A percentile compares a stretch with the other conserved stretches of the same genome.
These are phyloP conservation scores for Mylabris sibirica DNA, from an alignment of 2,888 invertebrate species.

Conservation along the genomic window DNA sequence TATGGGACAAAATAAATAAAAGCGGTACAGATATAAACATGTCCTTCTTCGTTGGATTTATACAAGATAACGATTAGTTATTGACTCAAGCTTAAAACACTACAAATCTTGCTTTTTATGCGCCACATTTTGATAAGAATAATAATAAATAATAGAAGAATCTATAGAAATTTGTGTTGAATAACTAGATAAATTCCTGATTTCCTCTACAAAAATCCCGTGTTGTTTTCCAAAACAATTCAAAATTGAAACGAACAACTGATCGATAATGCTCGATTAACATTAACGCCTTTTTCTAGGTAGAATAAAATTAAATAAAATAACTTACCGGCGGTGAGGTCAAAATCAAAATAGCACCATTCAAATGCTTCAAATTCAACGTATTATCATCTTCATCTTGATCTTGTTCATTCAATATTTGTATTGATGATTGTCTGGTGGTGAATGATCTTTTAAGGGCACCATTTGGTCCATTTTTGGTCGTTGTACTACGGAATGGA, in stretches of 20 bases:
- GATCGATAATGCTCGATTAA: too few relatives aligned
- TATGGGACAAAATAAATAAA: background rate
- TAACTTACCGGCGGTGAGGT: slow-evolving; percentile 82
- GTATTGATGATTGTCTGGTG: slow-evolving; percentile 71
- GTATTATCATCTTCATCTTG: slow-evolving; percentile 70
- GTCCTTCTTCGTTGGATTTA: background rate
- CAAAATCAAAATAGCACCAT: slow-evolving; percentile 80
- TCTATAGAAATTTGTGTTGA: background rate
- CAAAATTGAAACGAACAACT: too few relatives aligned
- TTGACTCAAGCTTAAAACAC: too few relatives aligned
- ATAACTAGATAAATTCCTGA: background rate
- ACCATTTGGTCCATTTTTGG: slow-evolving; percentile 66
- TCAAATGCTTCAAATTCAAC: slow-evolving; percentile 79
- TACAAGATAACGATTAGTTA: background rate
- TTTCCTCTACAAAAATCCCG: background rate
- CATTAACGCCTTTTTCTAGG: too few relatives aligned
- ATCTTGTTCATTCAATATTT: slow-evolving; percentile 62
- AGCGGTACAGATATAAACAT: background rate
- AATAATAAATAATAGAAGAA: background rate
- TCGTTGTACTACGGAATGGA: slow-evolving; percentile 66
- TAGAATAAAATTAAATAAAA: background rate
- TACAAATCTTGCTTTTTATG: too few relatives aligned
- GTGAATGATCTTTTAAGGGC: slow-evolving; percentile 55
- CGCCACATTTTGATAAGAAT: too few relatives aligned
- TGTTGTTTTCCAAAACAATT: too few relatives aligned